Conservation (phyloP, 2,888 invertebrate genomes). For the Platycheirus albimanus region DNA sequence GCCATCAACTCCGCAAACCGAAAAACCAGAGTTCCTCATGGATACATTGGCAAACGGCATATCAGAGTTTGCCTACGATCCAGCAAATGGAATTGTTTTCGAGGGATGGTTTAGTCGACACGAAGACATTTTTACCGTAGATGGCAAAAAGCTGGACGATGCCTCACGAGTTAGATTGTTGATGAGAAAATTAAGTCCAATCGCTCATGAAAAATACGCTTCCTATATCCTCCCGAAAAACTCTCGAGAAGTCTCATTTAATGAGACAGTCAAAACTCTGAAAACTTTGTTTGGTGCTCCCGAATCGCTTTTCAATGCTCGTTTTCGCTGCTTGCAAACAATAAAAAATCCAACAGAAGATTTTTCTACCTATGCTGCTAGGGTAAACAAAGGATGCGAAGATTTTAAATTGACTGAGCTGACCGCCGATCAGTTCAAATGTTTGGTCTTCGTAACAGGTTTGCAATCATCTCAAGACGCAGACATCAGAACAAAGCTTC, state of each 20-base stretch:
- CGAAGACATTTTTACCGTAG: neutral
- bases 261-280: too few relatives aligned
- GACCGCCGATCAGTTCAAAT: constrained; percentile 63
- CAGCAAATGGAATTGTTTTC: neutral
- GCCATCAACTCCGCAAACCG: too few relatives aligned
- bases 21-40: too few relatives aligned
- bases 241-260: too few relatives aligned
- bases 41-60: too few relatives aligned
- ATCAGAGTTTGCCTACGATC: too few relatives aligned
- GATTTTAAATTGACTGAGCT: constrained; percentile 44
- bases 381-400: constrained; percentile 44
- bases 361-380: too few relatives aligned
- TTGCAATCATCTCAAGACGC: constrained; percentile 22
- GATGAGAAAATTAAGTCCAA: constrained; percentile 1
- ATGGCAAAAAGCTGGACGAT: neutral
- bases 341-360: too few relatives aligned
- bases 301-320: too few relatives aligned
- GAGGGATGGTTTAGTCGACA: neutral
- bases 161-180: constrained; percentile 8
- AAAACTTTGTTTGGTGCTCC: too few relatives aligned
- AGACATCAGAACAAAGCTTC: constrained; percentile 37
- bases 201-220: constrained; percentile 3
- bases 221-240: constrained; percentile 4
- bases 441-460: constrained; percentile 28
- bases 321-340: too few relatives aligned